Evolutionary conservation across 2,888 invertebrate genomes (phyloP), one percentile per base, ranked within the genome.

Genomic region (Nymphalis c-album): DNA sequence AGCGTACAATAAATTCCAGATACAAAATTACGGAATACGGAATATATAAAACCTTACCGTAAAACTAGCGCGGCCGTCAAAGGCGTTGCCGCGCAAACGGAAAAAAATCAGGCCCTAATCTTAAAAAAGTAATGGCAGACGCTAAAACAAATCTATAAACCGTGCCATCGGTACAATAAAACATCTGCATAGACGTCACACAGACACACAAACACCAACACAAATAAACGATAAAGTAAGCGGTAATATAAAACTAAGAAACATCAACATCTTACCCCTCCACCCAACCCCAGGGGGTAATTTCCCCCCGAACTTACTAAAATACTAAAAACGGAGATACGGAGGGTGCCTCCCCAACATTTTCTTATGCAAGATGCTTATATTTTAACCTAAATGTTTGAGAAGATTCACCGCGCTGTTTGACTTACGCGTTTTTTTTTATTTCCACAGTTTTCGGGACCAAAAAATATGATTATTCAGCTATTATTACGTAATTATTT

Each of bases 311-410:
- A 92, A 92, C 92, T 92, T 91, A 92, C 91, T 92, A 92, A 92
- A 92, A 91, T 92, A 92, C 91, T 92, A 92, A 92, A 92, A 92
- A 92, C 92, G 91, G 90, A 91, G 91, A 92, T 92, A 91, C 86
- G 80, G 88, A 87, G 84, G 79, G 78, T 74, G 71, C 74, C 86
- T 84, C 87, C 85, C 84, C 84, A 78, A 78, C 88, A 84, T 84
- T 91, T 92, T 91, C 91, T 92, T 91, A 92, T 92, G 91, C 92
- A 92, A 91, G 91, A 90, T 89, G 90, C 90, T 92, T 91, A 90
- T 90, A 89, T 90, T 89, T 90, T 90, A 91, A 90, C 90, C 90
- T 90, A 91, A 83, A 91, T 90, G 90, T 88, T 85, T 86, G 77
- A 73, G 73, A 74, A 76, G 78, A 80, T 75, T 78, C 78, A 72